A percentile compares a stretch with the other conserved stretches of the same genome.
Conservation (phyloP, 2,888 invertebrate species). For the Harpalus rufipes region DNA sequence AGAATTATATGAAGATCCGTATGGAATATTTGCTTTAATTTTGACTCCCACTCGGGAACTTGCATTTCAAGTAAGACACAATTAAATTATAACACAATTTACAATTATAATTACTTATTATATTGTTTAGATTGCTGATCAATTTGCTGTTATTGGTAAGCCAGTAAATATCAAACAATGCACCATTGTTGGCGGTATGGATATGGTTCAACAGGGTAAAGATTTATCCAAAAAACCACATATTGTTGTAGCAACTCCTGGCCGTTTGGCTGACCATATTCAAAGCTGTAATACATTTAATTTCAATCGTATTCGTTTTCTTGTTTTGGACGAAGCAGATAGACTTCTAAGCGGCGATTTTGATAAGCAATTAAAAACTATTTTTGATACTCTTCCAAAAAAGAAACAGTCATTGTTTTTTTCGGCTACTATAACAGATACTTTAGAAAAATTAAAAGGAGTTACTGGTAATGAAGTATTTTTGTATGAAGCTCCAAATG, state of each 20-base stretch:
- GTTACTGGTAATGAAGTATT: constrained; percentile 82
- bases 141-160: constrained; percentile 95
- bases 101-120: constrained; percentile 15
- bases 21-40: constrained; percentile 96
- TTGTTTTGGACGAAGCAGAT: constrained; percentile 99
- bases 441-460: constrained; percentile 83
- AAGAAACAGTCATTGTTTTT: constrained; percentile 93
- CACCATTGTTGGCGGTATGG: constrained; percentile 96
- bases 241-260: constrained; percentile 97
- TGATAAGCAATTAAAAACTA: constrained; percentile 89
- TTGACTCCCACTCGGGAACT: constrained; percentile 97
- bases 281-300: constrained; percentile 91
- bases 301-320: constrained; percentile 87
- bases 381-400: constrained; percentile 87
- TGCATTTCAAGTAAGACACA: constrained; percentile 85
- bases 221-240: constrained; percentile 93
- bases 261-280: constrained; percentile 95
- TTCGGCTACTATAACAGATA: constrained; percentile 97
- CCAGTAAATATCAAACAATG: constrained; percentile 90
- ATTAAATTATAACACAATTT: not conserved
- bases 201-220: constrained; percentile 92
- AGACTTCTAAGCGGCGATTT: constrained; percentile 88
- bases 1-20: constrained; percentile 94
- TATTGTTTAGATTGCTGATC: constrained; percentile 90
- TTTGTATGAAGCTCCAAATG: constrained; percentile 85